Evolutionary conservation across 2,113 vertebrate species (phyloP).

Genomic region (Tragelaphus buxtoni): DNA sequence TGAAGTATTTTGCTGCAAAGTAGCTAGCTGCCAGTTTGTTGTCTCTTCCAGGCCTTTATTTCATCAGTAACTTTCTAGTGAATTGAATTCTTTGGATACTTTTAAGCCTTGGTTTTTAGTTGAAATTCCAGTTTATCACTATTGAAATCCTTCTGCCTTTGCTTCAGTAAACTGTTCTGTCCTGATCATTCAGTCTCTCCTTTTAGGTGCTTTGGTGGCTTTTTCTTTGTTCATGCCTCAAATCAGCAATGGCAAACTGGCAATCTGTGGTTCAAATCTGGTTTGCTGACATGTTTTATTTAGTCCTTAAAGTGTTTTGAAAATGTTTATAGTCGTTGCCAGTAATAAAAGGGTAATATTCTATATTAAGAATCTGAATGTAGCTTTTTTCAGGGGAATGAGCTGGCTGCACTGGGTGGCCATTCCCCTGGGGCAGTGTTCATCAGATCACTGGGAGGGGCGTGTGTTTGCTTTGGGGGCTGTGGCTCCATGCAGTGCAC

Average conservation of each 20-base stretch:
- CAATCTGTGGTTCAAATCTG: not conserved
- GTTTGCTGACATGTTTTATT: not conserved
- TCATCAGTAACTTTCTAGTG: not conserved
- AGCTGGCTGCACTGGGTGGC: not conserved
- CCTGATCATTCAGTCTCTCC: not conserved
- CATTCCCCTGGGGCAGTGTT: not conserved
- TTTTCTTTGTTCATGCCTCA: not conserved
- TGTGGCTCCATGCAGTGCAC: no score
- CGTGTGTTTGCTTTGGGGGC: not conserved
- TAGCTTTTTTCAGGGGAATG: not conserved
- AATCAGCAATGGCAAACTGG: not conserved
- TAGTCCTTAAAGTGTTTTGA: not conserved
- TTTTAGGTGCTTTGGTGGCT: not conserved
- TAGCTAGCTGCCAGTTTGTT: not conserved
- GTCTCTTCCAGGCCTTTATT: not conserved
- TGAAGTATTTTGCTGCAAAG: not conserved
- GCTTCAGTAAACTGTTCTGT: not conserved
- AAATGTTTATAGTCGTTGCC: not conserved
- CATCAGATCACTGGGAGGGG: not conserved
- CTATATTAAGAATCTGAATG: not conserved
- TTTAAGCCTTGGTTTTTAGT: constrained; percentile 1
- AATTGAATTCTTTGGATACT: not conserved
- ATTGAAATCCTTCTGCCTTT: not conserved
- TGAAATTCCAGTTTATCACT: not conserved
- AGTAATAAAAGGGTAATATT: not conserved